Evolutionary conservation across 2,888 invertebrate species (phyloP).

Genomic region (Drosophila mimetica): DNA sequence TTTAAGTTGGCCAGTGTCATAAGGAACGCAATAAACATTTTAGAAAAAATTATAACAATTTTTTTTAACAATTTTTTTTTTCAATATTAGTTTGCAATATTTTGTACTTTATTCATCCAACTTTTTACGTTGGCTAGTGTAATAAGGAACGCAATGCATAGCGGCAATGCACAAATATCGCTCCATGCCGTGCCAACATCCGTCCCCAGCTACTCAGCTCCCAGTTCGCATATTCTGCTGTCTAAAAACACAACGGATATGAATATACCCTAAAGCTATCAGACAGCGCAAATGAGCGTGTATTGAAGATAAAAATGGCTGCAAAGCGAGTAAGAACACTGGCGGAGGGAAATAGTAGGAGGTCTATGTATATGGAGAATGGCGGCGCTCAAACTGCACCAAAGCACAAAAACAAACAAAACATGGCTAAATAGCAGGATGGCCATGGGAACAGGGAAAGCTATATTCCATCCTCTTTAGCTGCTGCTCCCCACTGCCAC

Average conservation of each 20-base stretch:
- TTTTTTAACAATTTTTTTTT: not conserved
- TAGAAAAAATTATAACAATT: no score
- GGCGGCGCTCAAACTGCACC: constrained; percentile 31
- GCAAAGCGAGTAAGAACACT: constrained; percentile 33
- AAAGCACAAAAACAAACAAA: constrained; percentile 62
- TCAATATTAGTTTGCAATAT: not conserved
- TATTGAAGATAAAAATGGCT: constrained; percentile 69
- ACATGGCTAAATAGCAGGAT: constrained; percentile 61
- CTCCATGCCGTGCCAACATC: constrained; percentile 4
- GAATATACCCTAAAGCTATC: constrained; percentile 75
- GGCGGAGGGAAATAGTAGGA: not conserved
- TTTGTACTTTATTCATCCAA: not conserved
- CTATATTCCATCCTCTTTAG: constrained; percentile 6
- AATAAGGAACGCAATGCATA: constrained; percentile 48
- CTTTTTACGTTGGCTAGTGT: constrained; percentile 22
- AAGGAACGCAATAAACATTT: no score
- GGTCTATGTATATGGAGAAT: constrained; percentile 9
- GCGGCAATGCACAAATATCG: constrained; percentile 27
- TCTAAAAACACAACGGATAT: constrained; percentile 75
- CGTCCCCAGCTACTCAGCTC: constrained; percentile 36
- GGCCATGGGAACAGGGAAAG: constrained; percentile 20
- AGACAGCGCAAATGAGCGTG: constrained; percentile 79
- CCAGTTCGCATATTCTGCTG: constrained; percentile 48
- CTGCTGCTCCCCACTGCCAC: constrained; percentile 17
- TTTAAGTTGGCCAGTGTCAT: no score